Conservation (phyloP, 2,797 vertebrate genomes). For the Syngnathus rostellatus region DNA sequence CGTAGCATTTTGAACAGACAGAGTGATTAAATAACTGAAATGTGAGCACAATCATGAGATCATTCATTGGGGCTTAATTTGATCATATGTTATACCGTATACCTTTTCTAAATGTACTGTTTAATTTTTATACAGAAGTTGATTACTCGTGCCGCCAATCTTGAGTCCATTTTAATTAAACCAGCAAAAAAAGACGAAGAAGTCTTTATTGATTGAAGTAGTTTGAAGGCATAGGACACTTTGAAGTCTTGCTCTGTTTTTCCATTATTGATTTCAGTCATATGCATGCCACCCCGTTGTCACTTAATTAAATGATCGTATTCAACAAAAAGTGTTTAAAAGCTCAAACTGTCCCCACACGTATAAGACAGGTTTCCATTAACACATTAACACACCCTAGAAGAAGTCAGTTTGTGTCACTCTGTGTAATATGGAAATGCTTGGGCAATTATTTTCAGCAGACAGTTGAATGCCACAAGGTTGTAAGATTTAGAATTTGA, state of each 20-base stretch:
- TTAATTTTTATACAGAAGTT: slow-evolving; percentile 35
- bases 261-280: slow-evolving; percentile 53
- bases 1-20: slow-evolving; percentile 27
- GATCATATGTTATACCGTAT: slow-evolving; percentile 48
- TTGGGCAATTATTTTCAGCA: not conserved
- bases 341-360: not conserved
- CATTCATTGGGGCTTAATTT: slow-evolving; percentile 46
- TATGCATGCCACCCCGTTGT: not conserved
- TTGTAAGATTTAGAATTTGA: not conserved
- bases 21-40: slow-evolving; percentile 62
- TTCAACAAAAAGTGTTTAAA: slow-evolving; percentile 5
- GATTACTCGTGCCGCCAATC: slow-evolving; percentile 26
- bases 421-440: not conserved
- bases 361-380: slow-evolving; percentile 2
- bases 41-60: slow-evolving; percentile 54
- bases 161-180: slow-evolving; percentile 27
- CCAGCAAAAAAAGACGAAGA: slow-evolving; percentile 23
- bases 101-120: slow-evolving; percentile 27
- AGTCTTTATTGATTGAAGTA: slow-evolving; percentile 43
- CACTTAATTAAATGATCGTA: not conserved
- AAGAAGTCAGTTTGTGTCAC: slow-evolving; percentile 7
- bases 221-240: slow-evolving; percentile 33
- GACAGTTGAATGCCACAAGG: not conserved
- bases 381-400: slow-evolving; percentile 19
- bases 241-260: slow-evolving; percentile 18